phyloP scores from a whole-genome alignment of 2,888 invertebrate genomes.

The Cetonia aurata region DNA sequence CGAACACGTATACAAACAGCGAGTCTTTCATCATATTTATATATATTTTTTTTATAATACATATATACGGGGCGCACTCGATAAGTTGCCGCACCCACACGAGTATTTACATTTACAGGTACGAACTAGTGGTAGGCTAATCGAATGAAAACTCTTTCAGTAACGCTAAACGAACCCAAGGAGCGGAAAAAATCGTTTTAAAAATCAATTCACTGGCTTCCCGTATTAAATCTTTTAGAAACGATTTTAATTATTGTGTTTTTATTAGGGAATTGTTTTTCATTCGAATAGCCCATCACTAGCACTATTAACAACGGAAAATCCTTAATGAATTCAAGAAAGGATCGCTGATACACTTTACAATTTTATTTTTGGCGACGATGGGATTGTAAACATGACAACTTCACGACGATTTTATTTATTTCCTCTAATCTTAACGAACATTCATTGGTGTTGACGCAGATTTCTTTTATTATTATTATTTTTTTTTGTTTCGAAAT shows the following conservation, averaged over 20 bases:
- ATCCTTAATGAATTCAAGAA: too few relatives aligned
- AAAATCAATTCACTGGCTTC: too few relatives aligned
- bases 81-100: constrained; percentile 57
- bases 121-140: too few relatives aligned
- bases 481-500: constrained; percentile 6
- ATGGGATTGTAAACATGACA: constrained; percentile 17
- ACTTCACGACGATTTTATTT: constrained; percentile 3
- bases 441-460: constrained; percentile 42
- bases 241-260: too few relatives aligned
- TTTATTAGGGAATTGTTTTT: too few relatives aligned
- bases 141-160: too few relatives aligned
- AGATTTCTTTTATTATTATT: constrained; percentile 5
- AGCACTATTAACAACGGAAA: too few relatives aligned
- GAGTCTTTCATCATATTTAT: constrained; percentile 53
- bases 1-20: constrained; percentile 61
- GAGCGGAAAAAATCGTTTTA: constrained; percentile 33
- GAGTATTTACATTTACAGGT: constrained; percentile 59
- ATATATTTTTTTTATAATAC: constrained; percentile 41
- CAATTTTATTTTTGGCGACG: neutral
- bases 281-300: too few relatives aligned
- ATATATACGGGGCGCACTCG: constrained; percentile 57
- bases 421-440: constrained; percentile 10
- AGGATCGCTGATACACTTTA: too few relatives aligned
- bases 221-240: too few relatives aligned
- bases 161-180: too few relatives aligned